Conservation (phyloP, 1,140 invertebrate species). For the Hyles euphorbiae region DNA sequence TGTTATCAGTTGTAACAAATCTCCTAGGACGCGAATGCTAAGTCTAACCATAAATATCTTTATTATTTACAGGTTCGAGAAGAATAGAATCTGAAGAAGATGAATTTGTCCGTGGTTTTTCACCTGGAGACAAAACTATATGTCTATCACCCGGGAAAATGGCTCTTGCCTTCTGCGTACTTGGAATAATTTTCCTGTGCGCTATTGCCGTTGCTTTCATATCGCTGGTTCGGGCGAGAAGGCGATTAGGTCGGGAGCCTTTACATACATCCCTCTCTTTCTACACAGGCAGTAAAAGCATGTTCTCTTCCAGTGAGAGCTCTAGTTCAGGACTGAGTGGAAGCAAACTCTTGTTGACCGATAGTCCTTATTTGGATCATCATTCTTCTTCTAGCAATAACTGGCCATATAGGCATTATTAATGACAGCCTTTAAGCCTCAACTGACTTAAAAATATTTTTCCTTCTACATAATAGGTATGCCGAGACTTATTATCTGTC, state of each 20-base stretch:
- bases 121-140: conserved; percentile 79
- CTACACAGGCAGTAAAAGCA: conserved; percentile 73
- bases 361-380: conserved; percentile 74
- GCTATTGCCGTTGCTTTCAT: conserved; percentile 81
- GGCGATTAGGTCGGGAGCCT: conserved; percentile 57
- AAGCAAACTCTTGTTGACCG: conserved; percentile 69
- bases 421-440: conserved; percentile 12
- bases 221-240: conserved; percentile 78
- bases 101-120: conserved; percentile 55
- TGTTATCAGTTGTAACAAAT: too few species aligned
- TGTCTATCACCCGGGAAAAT: conserved; percentile 84
- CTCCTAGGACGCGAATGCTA: too few species aligned
- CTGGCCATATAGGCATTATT: conserved; percentile 73
- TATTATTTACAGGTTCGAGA: conserved; percentile 50
- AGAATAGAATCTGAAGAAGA: conserved; percentile 59
- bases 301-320: conserved; percentile 72
- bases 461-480: too few species aligned
- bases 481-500: too few species aligned
- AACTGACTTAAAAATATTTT: background rate
- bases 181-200: conserved; percentile 81
- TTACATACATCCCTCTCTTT: conserved; percentile 71
- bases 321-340: conserved; percentile 73
- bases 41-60: background rate
- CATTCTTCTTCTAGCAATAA: conserved; percentile 73
- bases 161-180: conserved; percentile 81